Evolutionary conservation across 2,888 invertebrate species (phyloP), one percentile per base, ranked within the genome.

Genomic region (Herminia tarsipennalis): DNA sequence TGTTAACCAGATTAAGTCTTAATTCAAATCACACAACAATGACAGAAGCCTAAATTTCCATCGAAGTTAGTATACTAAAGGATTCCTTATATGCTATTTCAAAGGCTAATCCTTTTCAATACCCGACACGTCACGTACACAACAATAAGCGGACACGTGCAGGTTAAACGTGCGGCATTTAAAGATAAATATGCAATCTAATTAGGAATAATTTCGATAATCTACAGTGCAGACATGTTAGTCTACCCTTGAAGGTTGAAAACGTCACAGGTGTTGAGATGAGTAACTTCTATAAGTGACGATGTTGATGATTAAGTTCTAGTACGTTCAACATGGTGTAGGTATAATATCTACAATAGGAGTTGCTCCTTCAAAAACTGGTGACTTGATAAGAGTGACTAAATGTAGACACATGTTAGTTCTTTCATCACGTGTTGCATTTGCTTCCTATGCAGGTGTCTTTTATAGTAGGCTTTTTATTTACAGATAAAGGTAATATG

Each of bases 51-150:
- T 30, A 22, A 16, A 30, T 10, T 2, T 21, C n/a, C 1, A 14
- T 41, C 27, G 27, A 21, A 35, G 24, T 35, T 12, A 21, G 17
- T 22, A 18, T 27, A 21, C 8, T 47, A 14, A 47, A 46, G 28
- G 28, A 35, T 32, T 43, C 32, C 41, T 48, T 53, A 50, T 41
- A 46, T 25, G 4, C 4, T 57, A 62, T 48, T 57, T 37, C 47
- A 30, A 42, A 67, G 69, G 51, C 59, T 57, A 63, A 72, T 66
- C 63, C 60, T 53, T 64, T 61, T 65, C 60, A 65, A 67, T 63
- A 46, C 12, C 47, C 54, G 60, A 65, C 58, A 67, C 49, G 57
- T 78, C 79, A 76, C 76, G 79, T 76, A 74, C 57, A 40, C 53
- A 25, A 45, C 48, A 57, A 44, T 56, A 60, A 54, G 54, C 43